Conservation (phyloP, 2,797 vertebrate species). For the Myripristis murdjan region DNA sequence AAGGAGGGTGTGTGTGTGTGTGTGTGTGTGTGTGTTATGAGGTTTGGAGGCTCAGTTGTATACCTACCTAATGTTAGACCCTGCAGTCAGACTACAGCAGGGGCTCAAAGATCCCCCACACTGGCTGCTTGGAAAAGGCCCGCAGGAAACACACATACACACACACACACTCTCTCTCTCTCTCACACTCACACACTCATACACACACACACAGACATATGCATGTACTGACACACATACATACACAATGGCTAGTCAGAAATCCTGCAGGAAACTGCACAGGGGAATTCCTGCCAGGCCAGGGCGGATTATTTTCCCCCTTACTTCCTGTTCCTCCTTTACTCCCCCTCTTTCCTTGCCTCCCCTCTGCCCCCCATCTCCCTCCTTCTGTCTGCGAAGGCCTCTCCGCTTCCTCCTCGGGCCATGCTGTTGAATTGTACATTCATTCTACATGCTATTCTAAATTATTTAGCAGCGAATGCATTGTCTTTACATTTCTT, state of each 20-base stretch:
- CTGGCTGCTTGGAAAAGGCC: slow-evolving; percentile 61
- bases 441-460: slow-evolving; percentile 33
- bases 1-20: background rate
- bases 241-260: slow-evolving; percentile 76
- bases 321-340: slow-evolving; percentile 78
- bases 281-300: slow-evolving; percentile 83
- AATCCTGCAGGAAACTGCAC: slow-evolving; percentile 81
- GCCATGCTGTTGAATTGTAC: slow-evolving; percentile 45
- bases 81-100: slow-evolving; percentile 81
- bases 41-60: slow-evolving; percentile 80
- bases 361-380: slow-evolving; percentile 38
- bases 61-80: slow-evolving; percentile 81
- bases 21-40: slow-evolving; percentile 61
- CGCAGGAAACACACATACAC: slow-evolving; percentile 60
- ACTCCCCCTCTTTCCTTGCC: slow-evolving; percentile 49
- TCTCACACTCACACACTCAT: too few relatives aligned
- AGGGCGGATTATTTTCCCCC: slow-evolving; percentile 79
- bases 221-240: slow-evolving; percentile 10
- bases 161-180: slow-evolving; percentile 44
- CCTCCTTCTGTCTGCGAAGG: slow-evolving; percentile 42
- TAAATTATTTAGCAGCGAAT: slow-evolving; percentile 4
- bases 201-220: slow-evolving; percentile 20
- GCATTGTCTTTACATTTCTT: background rate
- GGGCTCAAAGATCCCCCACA: slow-evolving; percentile 76
- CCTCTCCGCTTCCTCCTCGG: slow-evolving; percentile 51